Base-by-base conservation (phyloP, 2,113 vertebrate genomes). In the Larimichthys polyactis region DNA sequence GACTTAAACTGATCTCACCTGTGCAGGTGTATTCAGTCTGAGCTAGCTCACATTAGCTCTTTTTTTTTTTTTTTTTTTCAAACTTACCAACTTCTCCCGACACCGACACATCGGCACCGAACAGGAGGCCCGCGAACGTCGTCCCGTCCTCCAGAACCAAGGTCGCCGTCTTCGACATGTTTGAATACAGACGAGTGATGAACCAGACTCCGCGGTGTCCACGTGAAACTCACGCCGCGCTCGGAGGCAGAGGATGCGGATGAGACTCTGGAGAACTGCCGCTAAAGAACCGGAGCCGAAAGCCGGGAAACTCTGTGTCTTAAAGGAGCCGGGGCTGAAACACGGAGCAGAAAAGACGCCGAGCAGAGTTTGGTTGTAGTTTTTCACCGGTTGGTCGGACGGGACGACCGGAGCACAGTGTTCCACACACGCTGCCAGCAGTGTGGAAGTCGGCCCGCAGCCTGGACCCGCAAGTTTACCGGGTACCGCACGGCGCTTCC, bases 61-160 rank as follows among this genome's bases (percentile, higher is more conserved):
- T 27, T 27, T 27, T 27, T 27, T 27, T 27, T 27, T 27, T 27
- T 27, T 27, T 27, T 27, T 27, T 27, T 27, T 27, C 2, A 2
- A 27, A 63, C 94, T 95, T 93, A 98, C 97, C 98, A 85, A 98
- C 97, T 97, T 99, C 97, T 27, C 97, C 97, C 3, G 94, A 95
- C 9, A 96, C 95, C 1, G 95, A 95, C 63, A 92, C 81, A 11
- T 70, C 36, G 4, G 97, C 96, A 36, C 98, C 98, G 46, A 98
- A 97, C 66, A 95, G 91, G 36, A 93, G 95, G 58, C 98, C 97
- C 15, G 76, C 87, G 80, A 98, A 95, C 59, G 91, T 91, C 32
- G 94, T 94, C 20, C 97, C 97, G 59, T 98, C 97, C 91, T 97
- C 96, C 86, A 99, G 85, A 51, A 97, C 83, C 88, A 98, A 90